phyloP scores from a whole-genome alignment of 2,113 vertebrate species.

The Hippotragus niger region DNA sequence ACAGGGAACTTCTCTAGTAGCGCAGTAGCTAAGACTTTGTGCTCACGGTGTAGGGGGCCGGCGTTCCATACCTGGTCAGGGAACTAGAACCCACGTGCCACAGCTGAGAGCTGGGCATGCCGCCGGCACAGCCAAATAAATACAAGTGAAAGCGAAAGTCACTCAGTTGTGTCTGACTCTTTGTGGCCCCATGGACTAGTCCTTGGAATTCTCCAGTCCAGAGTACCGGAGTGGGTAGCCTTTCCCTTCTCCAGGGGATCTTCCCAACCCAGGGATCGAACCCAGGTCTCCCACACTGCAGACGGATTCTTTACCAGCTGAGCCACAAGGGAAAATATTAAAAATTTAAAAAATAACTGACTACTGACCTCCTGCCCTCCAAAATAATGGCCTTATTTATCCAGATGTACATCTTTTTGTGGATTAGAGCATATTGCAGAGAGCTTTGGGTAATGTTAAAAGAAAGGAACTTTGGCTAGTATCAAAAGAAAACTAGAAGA shows the following conservation, averaged over 20 bases:
- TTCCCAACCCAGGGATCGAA: neutral
- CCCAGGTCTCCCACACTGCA: neutral
- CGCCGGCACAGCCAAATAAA: fast-evolving
- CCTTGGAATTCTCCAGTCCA: neutral
- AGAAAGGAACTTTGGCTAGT: neutral
- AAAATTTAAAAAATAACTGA: neutral
- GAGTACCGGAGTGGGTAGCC: neutral
- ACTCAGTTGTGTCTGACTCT: neutral
- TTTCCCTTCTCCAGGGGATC: neutral
- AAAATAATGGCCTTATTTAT: slow-evolving; percentile 6
- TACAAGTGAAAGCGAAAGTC: neutral
- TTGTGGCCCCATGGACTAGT: neutral
- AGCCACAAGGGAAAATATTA: neutral
- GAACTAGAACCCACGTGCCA: neutral
- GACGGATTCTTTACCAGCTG: neutral
- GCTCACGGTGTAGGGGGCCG: fast-evolving
- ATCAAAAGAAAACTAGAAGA: neutral
- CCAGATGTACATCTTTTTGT: neutral
- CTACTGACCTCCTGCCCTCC: neutral
- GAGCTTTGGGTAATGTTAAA: neutral
- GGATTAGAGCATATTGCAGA: neutral
- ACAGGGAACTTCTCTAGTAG: neutral
- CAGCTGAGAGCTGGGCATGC: fast-evolving
- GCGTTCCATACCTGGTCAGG: fast-evolving
- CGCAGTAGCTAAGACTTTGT: neutral